Percentiles rank a stretch among this genome's conserved stretches.
phyloP scores from a whole-genome alignment of 2,888 invertebrate species.

The Amaurobius ferox region DNA sequence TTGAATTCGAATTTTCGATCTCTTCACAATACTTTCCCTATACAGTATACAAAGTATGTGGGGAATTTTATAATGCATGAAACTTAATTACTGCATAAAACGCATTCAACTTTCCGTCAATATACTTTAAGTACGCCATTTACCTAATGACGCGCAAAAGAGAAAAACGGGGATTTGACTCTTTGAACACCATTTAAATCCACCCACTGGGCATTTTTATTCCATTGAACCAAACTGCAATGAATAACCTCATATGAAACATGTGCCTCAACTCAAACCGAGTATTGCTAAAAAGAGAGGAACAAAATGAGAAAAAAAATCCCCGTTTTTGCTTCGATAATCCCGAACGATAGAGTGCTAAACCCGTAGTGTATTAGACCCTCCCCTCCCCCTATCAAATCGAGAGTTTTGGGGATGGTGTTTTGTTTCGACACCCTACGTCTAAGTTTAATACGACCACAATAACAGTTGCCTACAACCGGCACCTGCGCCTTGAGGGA shows the following conservation, averaged over 20 bases:
- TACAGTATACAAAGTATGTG: too few relatives aligned
- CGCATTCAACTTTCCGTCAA: too few relatives aligned
- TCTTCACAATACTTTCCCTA: too few relatives aligned
- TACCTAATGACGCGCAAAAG: too few relatives aligned
- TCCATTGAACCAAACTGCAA: conserved; percentile 35
- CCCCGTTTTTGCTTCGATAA: conserved; percentile 36
- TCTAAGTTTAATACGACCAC: conserved; percentile 59
- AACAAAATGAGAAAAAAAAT: conserved; percentile 19
- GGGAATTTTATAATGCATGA: too few relatives aligned
- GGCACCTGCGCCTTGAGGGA: conserved; percentile 52
- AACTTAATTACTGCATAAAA: too few relatives aligned
- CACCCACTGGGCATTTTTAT: not conserved
- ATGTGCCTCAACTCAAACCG: not conserved
- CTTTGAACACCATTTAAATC: not conserved
- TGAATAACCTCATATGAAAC: conserved; percentile 21
- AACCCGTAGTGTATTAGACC: conserved; percentile 38
- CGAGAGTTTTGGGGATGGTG: conserved; percentile 9
- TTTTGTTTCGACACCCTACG: conserved; percentile 52
- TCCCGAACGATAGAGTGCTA: conserved; percentile 21
- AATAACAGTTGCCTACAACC: conserved; percentile 49
- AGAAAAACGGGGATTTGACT: not conserved
- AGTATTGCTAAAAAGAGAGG: not conserved
- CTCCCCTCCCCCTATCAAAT: not conserved
- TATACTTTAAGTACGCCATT: too few relatives aligned
- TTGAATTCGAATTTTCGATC: too few relatives aligned